These are phyloP conservation scores for Magallana angulata DNA, from an alignment of 1,140 invertebrate genomes.

Conservation along the genomic window DNA sequence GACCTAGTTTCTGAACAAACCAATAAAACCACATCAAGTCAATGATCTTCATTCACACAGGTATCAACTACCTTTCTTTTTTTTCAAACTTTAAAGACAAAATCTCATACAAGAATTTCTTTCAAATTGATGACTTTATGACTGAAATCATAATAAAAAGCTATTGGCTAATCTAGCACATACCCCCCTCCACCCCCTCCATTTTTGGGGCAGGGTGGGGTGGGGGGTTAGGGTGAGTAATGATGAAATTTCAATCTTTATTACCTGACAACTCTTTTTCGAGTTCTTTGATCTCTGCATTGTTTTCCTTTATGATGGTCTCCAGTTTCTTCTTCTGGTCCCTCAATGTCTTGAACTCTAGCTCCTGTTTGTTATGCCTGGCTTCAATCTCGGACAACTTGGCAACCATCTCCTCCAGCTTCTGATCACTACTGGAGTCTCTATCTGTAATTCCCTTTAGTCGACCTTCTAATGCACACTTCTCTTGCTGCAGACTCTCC, in stretches of 20 bases:
- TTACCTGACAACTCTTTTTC: constrained; percentile 49
- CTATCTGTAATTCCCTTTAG: not conserved
- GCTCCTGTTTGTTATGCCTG: constrained; percentile 24
- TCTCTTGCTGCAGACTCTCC: constrained; percentile 16
- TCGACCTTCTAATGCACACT: not conserved
- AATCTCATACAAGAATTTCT: no score
- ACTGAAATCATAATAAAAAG: no score
- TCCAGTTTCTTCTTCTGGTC: constrained; percentile 49
- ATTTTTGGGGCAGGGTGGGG: no score
- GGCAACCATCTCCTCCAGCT: not conserved
- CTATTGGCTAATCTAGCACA: no score
- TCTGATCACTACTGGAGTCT: not conserved
- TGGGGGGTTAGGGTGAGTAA: no score
- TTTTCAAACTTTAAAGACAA: no score
- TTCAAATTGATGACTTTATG: no score
- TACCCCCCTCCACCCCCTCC: not conserved
- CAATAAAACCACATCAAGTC: not conserved
- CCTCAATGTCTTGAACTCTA: constrained; percentile 28
- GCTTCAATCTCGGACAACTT: not conserved
- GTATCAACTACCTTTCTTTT: no score
- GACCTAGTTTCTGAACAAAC: constrained; percentile 6
- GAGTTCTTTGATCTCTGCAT: constrained; percentile 53
- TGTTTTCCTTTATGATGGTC: constrained; percentile 52
- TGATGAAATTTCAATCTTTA: not conserved
- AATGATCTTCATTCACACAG: no score